Percentiles rank a stretch among this genome's conserved stretches.
Conservation (phyloP, 2,113 vertebrate genomes). For the Ondatra zibethicus region DNA sequence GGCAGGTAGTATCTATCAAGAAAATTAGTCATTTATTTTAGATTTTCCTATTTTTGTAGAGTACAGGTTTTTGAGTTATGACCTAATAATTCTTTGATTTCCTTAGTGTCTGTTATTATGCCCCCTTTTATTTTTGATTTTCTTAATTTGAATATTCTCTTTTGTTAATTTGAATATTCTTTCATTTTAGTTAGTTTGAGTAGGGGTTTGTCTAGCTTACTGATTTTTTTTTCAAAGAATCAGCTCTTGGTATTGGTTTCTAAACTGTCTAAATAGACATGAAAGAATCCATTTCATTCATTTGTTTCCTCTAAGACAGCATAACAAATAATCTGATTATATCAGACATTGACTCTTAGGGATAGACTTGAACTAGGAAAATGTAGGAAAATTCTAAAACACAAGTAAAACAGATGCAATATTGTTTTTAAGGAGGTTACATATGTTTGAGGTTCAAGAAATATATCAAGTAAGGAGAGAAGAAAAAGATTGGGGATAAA, state of each 20-base stretch:
- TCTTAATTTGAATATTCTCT: background rate
- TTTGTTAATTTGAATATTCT: background rate
- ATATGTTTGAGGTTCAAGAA: background rate
- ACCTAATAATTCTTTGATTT: background rate
- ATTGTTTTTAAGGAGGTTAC: background rate
- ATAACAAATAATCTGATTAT: background rate
- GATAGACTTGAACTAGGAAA: background rate
- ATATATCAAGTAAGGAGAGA: background rate
- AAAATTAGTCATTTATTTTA: background rate
- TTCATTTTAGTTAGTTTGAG: background rate
- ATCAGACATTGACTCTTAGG: background rate
- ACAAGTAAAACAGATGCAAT: conserved; percentile 19
- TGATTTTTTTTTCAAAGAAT: background rate
- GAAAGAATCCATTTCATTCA: background rate
- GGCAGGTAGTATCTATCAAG: background rate
- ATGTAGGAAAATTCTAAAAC: conserved; percentile 5
- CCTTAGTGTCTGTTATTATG: background rate
- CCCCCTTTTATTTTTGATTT: background rate
- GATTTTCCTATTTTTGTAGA: background rate
- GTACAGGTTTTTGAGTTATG: background rate
- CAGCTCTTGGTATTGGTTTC: background rate
- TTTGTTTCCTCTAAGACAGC: background rate
- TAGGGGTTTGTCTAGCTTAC: background rate
- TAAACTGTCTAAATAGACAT: background rate
- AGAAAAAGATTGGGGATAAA: background rate